Conservation (phyloP, 2,797 vertebrate genomes). For the Telmatherina bonti region DNA sequence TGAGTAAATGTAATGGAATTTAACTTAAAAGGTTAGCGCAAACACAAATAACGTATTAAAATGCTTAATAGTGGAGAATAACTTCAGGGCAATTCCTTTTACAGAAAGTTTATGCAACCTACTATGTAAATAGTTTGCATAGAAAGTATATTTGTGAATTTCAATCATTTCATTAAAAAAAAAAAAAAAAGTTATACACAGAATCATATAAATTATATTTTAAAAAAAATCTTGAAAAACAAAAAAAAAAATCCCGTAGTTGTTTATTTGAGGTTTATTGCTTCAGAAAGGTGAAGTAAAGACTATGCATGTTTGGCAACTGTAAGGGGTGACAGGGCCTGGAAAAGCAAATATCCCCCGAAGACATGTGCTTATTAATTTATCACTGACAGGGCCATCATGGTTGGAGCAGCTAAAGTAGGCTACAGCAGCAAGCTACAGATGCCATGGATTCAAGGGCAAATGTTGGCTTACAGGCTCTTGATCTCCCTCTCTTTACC, state of each 20-base stretch:
- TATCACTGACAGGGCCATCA: conserved; percentile 50
- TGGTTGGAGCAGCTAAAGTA: conserved; percentile 56
- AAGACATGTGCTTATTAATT: conserved; percentile 72
- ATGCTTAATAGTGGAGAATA: not conserved
- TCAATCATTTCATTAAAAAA: too few species aligned
- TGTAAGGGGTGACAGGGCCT: conserved; percentile 41
- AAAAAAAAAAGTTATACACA: too few species aligned
- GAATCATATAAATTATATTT: too few species aligned
- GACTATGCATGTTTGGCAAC: conserved; percentile 3
- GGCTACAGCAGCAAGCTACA: conserved; percentile 48
- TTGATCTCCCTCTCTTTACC: conserved; percentile 4
- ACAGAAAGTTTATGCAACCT: too few species aligned
- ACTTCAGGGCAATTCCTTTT: conserved; percentile 13
- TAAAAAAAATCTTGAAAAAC: not conserved
- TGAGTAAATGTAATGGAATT: not conserved
- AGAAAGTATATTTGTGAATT: too few species aligned
- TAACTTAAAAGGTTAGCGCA: conserved; percentile 4
- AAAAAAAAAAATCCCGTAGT: too few species aligned
- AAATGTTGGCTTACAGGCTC: conserved; percentile 23
- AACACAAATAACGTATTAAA: not conserved
- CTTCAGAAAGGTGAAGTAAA: conserved; percentile 9
- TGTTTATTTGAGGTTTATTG: not conserved
- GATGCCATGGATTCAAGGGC: conserved; percentile 53
- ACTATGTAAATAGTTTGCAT: too few species aligned
- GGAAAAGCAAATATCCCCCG: conserved; percentile 48